Base-by-base conservation (phyloP, 2,113 vertebrate species). In the Podocnemis expansa region DNA sequence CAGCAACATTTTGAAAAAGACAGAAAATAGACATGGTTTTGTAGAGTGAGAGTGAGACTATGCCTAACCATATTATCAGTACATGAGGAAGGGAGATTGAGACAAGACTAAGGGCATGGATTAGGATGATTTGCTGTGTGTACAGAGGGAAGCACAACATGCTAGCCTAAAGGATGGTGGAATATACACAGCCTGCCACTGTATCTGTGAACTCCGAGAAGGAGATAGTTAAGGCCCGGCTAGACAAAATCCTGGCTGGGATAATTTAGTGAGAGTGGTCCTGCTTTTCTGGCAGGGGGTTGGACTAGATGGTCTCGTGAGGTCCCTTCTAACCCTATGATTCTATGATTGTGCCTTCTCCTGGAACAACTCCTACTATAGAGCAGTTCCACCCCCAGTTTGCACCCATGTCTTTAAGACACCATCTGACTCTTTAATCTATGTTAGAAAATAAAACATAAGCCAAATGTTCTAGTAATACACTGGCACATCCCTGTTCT, bases 1-100 rank as follows among this genome's bases (percentile, higher is more conserved):
- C 1, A 78, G 8, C 79, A 63, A 0, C 11, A 13, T 82, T n/a
- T 13, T 31, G 0, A 25, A 79, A 79, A 45, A 52, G 0, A 2
- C 7, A 21, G 14, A 60, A 63, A 73, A 78, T 80, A 54, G 6
- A 0, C 11, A n/a, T 1, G 1, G 22, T 21, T 7, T 6, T 89
- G 88, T 70, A 75, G 16, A 91, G 19, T 1, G 73, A 56, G 25
- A 52, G 13, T 1, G 5, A 70, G 10, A 31, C 6, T 1, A 9
- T 49, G 86, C 80, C 84, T 51, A 73, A 81, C 11, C 60, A 13
- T 34, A 34, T 31, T 63, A 34, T 31, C 29, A 63, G 14, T 63
- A 8, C 14, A 14, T 6, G 2, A 14, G 14, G 60, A 31, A 17
- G 3, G 31, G 58, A 29, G 29, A 60, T 11, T 63, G 60, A 58